These are phyloP conservation scores for Bergia puertoricense DNA, from an alignment of 92 coral and sea anemone species.

Conservation along the genomic window DNA sequence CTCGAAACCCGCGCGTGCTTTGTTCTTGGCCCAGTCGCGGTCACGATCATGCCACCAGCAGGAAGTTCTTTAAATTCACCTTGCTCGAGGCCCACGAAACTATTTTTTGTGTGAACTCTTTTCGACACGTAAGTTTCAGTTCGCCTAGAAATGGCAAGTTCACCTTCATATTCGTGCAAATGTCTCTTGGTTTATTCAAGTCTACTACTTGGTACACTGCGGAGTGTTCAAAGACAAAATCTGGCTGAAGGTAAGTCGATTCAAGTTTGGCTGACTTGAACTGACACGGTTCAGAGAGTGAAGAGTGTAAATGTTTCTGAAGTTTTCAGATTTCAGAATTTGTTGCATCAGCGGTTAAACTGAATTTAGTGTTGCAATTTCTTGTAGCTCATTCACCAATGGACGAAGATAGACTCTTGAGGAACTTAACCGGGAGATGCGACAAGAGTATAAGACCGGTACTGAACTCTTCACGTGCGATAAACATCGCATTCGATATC, in stretches of 20 bases:
- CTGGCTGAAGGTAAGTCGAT: conserved; percentile 7
- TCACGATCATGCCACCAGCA: not conserved
- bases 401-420: conserved; percentile 50
- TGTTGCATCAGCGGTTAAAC: not conserved
- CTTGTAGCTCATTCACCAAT: conserved; percentile 23
- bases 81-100: not conserved
- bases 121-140: not conserved
- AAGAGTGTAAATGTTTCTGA: too few species aligned
- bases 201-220: not conserved
- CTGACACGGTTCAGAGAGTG: not conserved
- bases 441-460: conserved; percentile 68
- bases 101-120: not conserved
- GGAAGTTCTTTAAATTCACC: conserved; percentile 5
- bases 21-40: not conserved
- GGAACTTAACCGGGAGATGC: conserved; percentile 44
- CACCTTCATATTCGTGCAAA: conserved; percentile 16
- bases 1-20: not conserved
- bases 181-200: not conserved
- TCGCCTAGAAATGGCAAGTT: not conserved
- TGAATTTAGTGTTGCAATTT: not conserved
- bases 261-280: not conserved
- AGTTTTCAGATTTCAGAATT: not conserved
- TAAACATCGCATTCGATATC: conserved; percentile 73
- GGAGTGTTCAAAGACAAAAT: not conserved
- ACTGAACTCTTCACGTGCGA: conserved; percentile 38